phyloP scores from a whole-genome alignment of 2,888 invertebrate species.

The Gibbula magus region DNA sequence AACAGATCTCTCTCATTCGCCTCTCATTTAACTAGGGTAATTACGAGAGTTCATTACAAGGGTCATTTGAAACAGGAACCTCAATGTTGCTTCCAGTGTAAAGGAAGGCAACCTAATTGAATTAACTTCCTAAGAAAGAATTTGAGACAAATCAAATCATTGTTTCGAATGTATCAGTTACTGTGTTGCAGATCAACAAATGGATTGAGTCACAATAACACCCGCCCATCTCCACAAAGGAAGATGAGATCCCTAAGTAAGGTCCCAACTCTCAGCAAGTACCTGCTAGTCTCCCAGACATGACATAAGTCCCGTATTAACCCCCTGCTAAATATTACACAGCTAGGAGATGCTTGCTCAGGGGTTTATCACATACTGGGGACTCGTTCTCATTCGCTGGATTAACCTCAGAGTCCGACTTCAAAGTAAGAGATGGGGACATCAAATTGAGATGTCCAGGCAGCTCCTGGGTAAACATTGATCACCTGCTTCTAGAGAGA shows the following conservation, averaged over 20 bases:
- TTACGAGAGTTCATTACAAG: too few relatives aligned
- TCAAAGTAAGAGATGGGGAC: background rate
- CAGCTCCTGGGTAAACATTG: background rate
- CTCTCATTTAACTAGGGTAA: too few relatives aligned
- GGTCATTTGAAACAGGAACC: too few relatives aligned
- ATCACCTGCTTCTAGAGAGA: background rate
- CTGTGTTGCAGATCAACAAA: too few relatives aligned
- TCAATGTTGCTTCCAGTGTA: too few relatives aligned
- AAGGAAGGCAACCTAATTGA: too few relatives aligned
- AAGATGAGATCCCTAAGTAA: background rate
- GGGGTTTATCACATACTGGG: background rate
- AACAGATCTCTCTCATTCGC: too few relatives aligned
- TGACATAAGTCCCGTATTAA: background rate
- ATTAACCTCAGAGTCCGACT: background rate
- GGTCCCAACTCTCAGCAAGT: background rate
- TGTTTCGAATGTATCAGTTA: too few relatives aligned
- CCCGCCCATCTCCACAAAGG: background rate
- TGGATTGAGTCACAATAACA: background rate
- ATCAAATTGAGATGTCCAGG: slow-evolving; percentile 5
- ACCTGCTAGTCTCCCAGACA: background rate
- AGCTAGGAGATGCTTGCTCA: background rate
- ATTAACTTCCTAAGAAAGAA: too few relatives aligned
- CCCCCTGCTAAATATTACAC: slow-evolving; percentile 11
- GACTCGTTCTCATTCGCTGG: background rate
- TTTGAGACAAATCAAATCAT: too few relatives aligned